Conservation (phyloP, 2,113 vertebrate species). For the Saccopteryx bilineata region DNA sequence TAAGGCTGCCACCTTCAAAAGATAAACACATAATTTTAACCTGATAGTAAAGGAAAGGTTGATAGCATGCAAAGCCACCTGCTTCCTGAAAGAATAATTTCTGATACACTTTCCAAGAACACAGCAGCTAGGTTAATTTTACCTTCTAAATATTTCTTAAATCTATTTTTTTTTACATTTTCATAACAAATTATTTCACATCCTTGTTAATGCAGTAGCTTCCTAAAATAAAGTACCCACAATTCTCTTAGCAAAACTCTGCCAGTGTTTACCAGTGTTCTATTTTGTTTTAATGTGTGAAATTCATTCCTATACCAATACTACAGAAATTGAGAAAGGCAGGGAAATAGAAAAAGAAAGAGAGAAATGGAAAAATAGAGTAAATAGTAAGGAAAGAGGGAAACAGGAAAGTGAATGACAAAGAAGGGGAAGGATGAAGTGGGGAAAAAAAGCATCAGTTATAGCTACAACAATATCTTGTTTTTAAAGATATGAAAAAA, state of each 20-base stretch:
- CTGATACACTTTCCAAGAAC: background rate
- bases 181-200: constrained; percentile 3
- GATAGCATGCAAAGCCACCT: background rate
- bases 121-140: background rate
- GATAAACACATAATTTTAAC: background rate
- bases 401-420: background rate
- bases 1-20: background rate
- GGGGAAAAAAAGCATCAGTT: background rate
- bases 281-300: background rate
- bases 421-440: background rate
- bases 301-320: background rate
- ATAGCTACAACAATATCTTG: background rate
- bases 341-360: background rate
- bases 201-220: background rate
- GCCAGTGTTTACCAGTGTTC: background rate
- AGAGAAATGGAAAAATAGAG: background rate
- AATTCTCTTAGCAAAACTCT: background rate
- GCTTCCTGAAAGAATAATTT: background rate
- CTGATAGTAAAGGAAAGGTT: background rate
- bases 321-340: background rate
- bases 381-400: background rate
- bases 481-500: background rate
- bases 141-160: background rate
- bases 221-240: constrained; percentile 10
- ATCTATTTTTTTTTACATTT: background rate